A percentile compares a stretch with the other conserved stretches of the same genome.
Conservation (phyloP, 2,797 vertebrate species). For the Molothrus ater region DNA sequence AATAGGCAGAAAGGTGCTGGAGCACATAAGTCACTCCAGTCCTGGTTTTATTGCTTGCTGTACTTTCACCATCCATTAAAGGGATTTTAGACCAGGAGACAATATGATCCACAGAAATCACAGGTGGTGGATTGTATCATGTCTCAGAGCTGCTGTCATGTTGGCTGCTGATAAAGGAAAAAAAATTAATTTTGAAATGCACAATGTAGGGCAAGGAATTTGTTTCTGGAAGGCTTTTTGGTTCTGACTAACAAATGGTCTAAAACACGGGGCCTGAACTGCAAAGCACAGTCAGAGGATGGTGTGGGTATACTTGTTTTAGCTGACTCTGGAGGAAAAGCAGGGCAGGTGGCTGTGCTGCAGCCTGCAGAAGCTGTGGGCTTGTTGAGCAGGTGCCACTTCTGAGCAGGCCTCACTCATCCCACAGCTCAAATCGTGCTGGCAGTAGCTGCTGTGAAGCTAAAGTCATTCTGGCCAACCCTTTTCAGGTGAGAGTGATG, state of each 20-base stretch:
- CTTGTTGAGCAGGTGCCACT: background rate
- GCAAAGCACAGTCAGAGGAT: background rate
- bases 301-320: background rate
- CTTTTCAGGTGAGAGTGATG: background rate
- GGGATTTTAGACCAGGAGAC: background rate
- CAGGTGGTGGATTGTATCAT: background rate
- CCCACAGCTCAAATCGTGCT: accelerated
- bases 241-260: background rate
- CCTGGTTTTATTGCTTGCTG: background rate
- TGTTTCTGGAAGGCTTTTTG: background rate
- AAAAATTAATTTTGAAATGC: background rate
- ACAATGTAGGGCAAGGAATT: background rate
- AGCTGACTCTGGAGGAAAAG: background rate
- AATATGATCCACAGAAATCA: background rate
- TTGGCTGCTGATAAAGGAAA: background rate
- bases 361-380: background rate
- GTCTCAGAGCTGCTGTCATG: background rate
- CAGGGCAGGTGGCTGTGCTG: background rate
- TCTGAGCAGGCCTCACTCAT: background rate
- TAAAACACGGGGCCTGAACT: background rate
- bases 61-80: background rate
- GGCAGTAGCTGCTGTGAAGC: background rate
- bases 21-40: background rate
- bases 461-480: background rate
- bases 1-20: background rate